Evolutionary conservation across 2,113 vertebrate genomes (phyloP).

Genomic region (Motacilla tschutschensis): DNA sequence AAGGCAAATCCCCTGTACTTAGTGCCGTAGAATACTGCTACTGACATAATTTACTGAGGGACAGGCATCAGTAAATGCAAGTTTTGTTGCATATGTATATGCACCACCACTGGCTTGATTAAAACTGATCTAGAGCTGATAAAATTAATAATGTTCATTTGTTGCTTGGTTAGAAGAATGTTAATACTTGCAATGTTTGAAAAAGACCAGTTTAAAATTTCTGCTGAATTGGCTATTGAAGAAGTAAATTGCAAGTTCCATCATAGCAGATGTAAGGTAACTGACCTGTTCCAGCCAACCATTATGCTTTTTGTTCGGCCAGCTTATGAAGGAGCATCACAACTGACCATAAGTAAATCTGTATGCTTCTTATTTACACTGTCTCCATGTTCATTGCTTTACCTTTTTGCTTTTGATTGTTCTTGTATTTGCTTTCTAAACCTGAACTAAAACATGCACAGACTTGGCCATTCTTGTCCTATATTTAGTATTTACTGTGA

Average conservation of each 20-base stretch:
- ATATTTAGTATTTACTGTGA: constrained; percentile 83
- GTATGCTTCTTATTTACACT: constrained; percentile 82
- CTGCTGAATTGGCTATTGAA: constrained; percentile 67
- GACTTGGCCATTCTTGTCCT: constrained; percentile 80
- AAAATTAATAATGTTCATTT: constrained; percentile 31
- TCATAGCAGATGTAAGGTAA: constrained; percentile 83
- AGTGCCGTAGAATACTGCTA: not conserved
- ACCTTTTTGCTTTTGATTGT: constrained; percentile 83
- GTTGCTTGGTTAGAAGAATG: constrained; percentile 45
- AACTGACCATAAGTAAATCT: constrained; percentile 83
- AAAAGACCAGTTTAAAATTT: constrained; percentile 25
- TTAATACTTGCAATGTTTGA: constrained; percentile 43
- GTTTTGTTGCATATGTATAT: constrained; percentile 3
- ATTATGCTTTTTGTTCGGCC: constrained; percentile 82
- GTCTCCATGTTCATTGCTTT: constrained; percentile 88
- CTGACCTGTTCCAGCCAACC: constrained; percentile 82
- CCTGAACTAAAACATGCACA: constrained; percentile 83
- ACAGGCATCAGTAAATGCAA: constrained; percentile 64
- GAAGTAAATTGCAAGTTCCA: constrained; percentile 60
- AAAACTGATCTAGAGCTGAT: constrained; percentile 39
- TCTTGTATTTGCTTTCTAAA: constrained; percentile 84
- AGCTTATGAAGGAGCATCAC: constrained; percentile 83
- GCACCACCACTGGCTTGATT: constrained; percentile 29
- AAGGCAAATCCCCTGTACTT: not conserved
- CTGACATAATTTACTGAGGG: constrained; percentile 14